These are phyloP conservation scores for Carassius carassius DNA, from an alignment of 2,113 vertebrate genomes.

Conservation along the genomic window DNA sequence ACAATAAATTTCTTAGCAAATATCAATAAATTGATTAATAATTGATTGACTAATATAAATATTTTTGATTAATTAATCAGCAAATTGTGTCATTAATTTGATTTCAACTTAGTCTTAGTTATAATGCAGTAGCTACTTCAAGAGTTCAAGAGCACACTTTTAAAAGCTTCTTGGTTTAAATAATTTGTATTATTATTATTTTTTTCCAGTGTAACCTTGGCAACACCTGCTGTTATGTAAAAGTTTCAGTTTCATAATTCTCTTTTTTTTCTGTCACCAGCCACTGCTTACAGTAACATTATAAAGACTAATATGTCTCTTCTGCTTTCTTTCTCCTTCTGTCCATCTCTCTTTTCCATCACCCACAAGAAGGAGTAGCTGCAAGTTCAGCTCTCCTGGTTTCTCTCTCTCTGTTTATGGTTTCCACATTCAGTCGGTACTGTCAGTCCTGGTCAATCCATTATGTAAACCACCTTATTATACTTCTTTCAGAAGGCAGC, in stretches of 20 bases:
- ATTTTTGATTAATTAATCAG: not conserved
- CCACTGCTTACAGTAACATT: not conserved
- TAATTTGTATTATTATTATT: not conserved
- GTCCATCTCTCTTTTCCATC: conserved; percentile 16
- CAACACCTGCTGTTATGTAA: conserved; percentile 38
- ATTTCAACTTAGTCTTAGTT: not conserved
- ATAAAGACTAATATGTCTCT: conserved; percentile 2
- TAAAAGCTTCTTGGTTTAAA: no score
- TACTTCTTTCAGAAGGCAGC: not conserved
- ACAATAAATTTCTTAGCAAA: not conserved
- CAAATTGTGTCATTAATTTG: not conserved
- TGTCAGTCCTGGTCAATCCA: conserved; percentile 44
- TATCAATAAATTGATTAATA: not conserved
- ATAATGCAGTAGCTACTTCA: not conserved
- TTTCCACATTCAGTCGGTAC: not conserved
- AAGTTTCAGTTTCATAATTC: conserved; percentile 2
- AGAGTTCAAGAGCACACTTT: not conserved
- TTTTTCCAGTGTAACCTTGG: conserved; percentile 4
- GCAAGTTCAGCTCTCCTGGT: not conserved
- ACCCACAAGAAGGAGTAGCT: not conserved
- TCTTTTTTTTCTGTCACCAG: not conserved
- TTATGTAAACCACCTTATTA: conserved; percentile 26
- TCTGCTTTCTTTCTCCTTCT: conserved; percentile 1
- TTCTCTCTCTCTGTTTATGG: not conserved
- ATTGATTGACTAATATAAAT: not conserved